Evolutionary conservation across 1,140 invertebrate species (phyloP), one percentile per base, ranked within the genome.

Genomic region (Neotoxoptera formosana): DNA sequence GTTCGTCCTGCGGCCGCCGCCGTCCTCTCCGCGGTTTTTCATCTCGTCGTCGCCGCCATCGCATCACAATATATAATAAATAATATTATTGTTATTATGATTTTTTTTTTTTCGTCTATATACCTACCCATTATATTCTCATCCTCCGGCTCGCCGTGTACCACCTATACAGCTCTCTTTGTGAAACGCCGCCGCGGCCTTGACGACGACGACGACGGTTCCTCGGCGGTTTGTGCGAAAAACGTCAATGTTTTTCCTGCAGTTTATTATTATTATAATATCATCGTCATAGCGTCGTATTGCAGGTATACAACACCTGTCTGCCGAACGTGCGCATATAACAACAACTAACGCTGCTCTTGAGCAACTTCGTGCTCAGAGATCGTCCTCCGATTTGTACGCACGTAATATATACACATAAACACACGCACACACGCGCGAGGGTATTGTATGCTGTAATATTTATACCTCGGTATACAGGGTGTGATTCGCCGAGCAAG

Each of bases 211-310:
- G 25, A 60, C 60, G 30, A 67, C 30, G 60, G 60, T 76, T 76
- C 60, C 60, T 76, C 30, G 30, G 60, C n/a, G 30, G 14, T 76
- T 76, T 76, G 60, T n/a, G 60, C 60, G 60, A 76, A 76, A 76
- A 76, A 76, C 60, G 30, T 76, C 60, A 76, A 76, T 76, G 60
- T 76, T 76, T 76, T 76, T 76, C 60, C 60, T 76, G 14, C 60
- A 76, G 14, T n/a, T 7, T n/a, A n/a, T 60, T n/a, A n/a, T 60
- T 20, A n/a, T n/a, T n/a, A n/a, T n/a, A n/a, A n/a, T n/a, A n/a
- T n/a, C n/a, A 67, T n/a, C 60, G 60, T 67, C 60, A 60, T 60
- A 7, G 23, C 56, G 14, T 76, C n/a, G 30, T 17, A 17, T 76
- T n/a, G 30, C 14, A 48, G 47, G 47, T 48, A 48, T 51, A 51